phyloP scores from a whole-genome alignment of 2,113 vertebrate species.

The Mystacornis crossleyi region DNA sequence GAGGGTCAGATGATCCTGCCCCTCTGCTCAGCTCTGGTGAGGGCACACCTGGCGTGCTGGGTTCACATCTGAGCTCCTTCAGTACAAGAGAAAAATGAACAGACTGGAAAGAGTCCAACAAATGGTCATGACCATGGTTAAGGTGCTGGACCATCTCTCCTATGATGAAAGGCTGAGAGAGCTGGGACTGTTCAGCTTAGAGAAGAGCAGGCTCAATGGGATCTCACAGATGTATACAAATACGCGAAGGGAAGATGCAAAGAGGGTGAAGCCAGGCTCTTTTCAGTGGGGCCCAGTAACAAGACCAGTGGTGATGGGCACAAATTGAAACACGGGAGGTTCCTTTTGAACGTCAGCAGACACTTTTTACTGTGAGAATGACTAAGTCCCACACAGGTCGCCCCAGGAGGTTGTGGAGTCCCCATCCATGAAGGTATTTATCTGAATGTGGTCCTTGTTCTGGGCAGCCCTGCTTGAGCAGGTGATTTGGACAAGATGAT shows the following conservation, averaged over 20 bases:
- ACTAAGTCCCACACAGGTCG: not conserved
- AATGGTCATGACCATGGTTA: not conserved
- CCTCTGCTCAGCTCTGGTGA: not conserved
- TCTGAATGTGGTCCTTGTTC: fast-evolving
- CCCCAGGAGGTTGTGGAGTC: not conserved
- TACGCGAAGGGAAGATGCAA: not conserved
- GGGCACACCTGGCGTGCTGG: not conserved
- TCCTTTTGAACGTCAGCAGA: not conserved
- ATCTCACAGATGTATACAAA: not conserved
- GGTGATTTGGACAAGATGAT: not conserved
- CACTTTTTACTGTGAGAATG: not conserved
- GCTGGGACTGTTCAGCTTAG: not conserved
- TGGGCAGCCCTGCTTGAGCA: not conserved
- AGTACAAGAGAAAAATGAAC: not conserved
- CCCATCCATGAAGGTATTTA: not conserved
- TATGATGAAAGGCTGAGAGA: not conserved
- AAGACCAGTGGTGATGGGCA: not conserved
- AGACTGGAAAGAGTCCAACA: not conserved
- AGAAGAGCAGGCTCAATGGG: not conserved
- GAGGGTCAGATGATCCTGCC: not conserved
- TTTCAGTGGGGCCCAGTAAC: not conserved
- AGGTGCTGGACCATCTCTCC: not conserved
- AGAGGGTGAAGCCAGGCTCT: not conserved
- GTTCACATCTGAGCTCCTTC: not conserved
- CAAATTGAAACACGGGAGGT: not conserved